phyloP scores from a whole-genome alignment of 2,888 invertebrate species.

The Digitonthophagus gazella region DNA sequence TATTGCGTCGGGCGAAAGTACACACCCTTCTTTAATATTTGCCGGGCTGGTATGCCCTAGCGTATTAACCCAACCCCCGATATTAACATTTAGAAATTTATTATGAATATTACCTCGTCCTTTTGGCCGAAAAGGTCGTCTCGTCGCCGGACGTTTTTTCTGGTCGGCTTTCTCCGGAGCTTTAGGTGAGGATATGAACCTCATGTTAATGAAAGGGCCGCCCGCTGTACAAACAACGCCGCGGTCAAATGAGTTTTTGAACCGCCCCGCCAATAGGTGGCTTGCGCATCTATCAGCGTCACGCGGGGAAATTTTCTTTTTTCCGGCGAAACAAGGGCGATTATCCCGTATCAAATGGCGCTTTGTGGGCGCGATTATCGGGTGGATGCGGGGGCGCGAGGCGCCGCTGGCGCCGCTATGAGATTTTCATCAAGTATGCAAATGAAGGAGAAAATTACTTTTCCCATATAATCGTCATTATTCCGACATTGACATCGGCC shows the following conservation, averaged over 20 bases:
- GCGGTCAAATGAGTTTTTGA: slow-evolving; percentile 50
- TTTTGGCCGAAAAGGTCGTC: not conserved
- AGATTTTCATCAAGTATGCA: slow-evolving; percentile 55
- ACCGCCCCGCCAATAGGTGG: not conserved
- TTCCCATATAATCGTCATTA: slow-evolving; percentile 56
- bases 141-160: not conserved
- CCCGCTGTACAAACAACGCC: slow-evolving; percentile 43
- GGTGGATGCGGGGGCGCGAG: slow-evolving; percentile 26
- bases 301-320: slow-evolving; percentile 11
- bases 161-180: slow-evolving; percentile 3
- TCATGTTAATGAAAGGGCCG: slow-evolving; percentile 50
- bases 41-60: not conserved
- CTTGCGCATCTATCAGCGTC: slow-evolving; percentile 6
- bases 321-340: slow-evolving; percentile 22
- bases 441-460: slow-evolving; percentile 55
- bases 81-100: not conserved
- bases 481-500: slow-evolving; percentile 53
- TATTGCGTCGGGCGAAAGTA: not conserved
- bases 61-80: slow-evolving; percentile 1
- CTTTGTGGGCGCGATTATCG: slow-evolving; percentile 28
- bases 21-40: not conserved
- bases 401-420: slow-evolving; percentile 40
- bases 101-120: not conserved
- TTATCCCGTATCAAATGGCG: slow-evolving; percentile 25
- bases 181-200: slow-evolving; percentile 44